phyloP scores from a whole-genome alignment of 2,797 vertebrate genomes.

The Trachurus trachurus region DNA sequence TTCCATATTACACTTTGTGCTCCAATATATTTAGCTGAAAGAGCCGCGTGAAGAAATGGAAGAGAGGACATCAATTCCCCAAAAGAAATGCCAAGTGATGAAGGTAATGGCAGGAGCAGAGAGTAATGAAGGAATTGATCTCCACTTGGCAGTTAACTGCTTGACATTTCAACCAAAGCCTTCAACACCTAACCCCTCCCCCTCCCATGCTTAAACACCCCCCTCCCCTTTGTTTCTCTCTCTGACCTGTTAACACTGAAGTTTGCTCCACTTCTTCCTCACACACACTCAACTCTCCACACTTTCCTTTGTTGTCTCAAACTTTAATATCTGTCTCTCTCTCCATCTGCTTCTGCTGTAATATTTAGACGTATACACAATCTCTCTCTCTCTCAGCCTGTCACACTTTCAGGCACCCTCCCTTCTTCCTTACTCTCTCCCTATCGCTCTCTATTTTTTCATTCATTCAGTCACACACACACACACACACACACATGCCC shows the following conservation, averaged over 20 bases:
- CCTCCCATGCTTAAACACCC: conserved; percentile 38
- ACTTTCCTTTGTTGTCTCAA: conserved; percentile 33
- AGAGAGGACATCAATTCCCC: conserved; percentile 74
- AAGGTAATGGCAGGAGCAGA: conserved; percentile 92
- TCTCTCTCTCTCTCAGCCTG: conserved; percentile 52
- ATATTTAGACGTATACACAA: conserved; percentile 28
- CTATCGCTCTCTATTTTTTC: conserved; percentile 42
- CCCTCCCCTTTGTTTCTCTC: conserved; percentile 43
- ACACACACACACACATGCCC: conserved; percentile 70
- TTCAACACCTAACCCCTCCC: conserved; percentile 84
- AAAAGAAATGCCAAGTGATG: conserved; percentile 85
- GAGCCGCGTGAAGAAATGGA: conserved; percentile 60
- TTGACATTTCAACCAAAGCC: conserved; percentile 98
- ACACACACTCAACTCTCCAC: conserved; percentile 40
- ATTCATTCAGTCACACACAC: conserved; percentile 60
- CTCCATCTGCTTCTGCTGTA: conserved; percentile 64
- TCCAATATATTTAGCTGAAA: neutral
- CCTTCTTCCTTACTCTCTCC: conserved; percentile 26
- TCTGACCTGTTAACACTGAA: conserved; percentile 51
- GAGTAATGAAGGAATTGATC: conserved; percentile 99
- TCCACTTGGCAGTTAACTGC: conserved; percentile 89
- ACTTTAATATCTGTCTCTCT: conserved; percentile 67
- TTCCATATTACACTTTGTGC: neutral
- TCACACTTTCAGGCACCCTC: conserved; percentile 79
- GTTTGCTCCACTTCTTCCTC: conserved; percentile 47